Conservation (phyloP, 2,888 invertebrate species). For the Neelides folsomi region DNA sequence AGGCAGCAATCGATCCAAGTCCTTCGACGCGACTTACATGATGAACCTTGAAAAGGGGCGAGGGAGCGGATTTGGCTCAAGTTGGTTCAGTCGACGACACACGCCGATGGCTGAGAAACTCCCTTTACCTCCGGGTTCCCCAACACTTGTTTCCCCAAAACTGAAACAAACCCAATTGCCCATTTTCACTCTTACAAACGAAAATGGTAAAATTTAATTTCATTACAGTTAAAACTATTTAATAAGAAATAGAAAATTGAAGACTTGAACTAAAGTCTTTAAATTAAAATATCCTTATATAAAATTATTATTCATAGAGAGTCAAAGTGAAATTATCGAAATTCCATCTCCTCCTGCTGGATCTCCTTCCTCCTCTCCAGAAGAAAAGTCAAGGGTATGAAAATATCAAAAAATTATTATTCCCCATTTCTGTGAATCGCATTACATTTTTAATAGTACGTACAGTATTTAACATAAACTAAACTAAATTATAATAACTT, state of each 20-base stretch:
- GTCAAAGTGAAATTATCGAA: slow-evolving; percentile 29
- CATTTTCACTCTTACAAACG: slow-evolving; percentile 31
- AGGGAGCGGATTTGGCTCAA: slow-evolving; percentile 13
- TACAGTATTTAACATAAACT: too few relatives aligned
- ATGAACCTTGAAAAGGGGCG: slow-evolving; percentile 7
- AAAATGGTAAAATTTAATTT: slow-evolving; percentile 19
- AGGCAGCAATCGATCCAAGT: slow-evolving; percentile 29
- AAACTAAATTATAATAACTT: too few relatives aligned
- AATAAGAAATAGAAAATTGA: too few relatives aligned
- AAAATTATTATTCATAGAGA: slow-evolving; percentile 12
- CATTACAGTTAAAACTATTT: neutral
- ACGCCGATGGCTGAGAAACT: slow-evolving; percentile 28
- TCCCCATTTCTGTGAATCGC: too few relatives aligned
- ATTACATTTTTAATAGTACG: too few relatives aligned
- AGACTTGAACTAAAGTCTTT: too few relatives aligned
- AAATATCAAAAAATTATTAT: too few relatives aligned
- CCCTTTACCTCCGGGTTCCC: slow-evolving; percentile 17
- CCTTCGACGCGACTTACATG: slow-evolving; percentile 28
- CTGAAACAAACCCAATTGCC: slow-evolving; percentile 17
- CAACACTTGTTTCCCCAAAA: slow-evolving; percentile 9
- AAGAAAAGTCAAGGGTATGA: slow-evolving; percentile 26
- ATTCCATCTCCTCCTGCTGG: slow-evolving; percentile 31
- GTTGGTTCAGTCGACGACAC: slow-evolving; percentile 30
- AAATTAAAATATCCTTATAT: too few relatives aligned
- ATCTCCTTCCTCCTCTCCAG: slow-evolving; percentile 24